Evolutionary conservation across 2,888 invertebrate genomes (phyloP), one percentile per base, ranked within the genome.

Genomic region (Reticulitermes lucifugus): DNA sequence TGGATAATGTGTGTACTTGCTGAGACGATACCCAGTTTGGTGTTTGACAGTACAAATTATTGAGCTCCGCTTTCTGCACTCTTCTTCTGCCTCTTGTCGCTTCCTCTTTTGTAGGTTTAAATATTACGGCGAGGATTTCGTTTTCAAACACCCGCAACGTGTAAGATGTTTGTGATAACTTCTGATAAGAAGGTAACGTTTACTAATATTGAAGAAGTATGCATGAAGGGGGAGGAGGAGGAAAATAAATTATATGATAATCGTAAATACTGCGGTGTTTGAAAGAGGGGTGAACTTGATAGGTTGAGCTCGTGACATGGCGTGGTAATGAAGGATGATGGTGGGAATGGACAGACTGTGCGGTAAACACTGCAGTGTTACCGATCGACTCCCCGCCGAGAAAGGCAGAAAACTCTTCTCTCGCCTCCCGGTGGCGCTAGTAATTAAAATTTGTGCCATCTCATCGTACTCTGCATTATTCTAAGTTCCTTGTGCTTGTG

Each of bases 401-500:
- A 82, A 71, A 70, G 59, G 59, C 81, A 46, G 51, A 79, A 81
- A 65, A 65, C 86, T 70, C 86, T 77, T 65, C 80, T 73, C 59
- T 84, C 87, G 79, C 86, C 87, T 85, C 86, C 86, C 86, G 85
- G 87, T 86, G 87, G 86, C 86, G 85, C 86, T 87, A 85, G 86
- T 87, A 87, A 87, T 87, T 87, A 87, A 86, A 87, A 86, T 85
- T 87, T 85, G 79, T 87, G 87, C 86, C 87, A 60, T 86, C 87
- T 87, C 87, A 87, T 86, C 86, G 65, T 81, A 41, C 80, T 73
- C 73, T 35, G 73, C 73, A 73, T 73, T 73, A 77, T 46, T 77
- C 77, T 43, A 51, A 77, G 46, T 77, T 77, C 77, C 77, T 46
- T 77, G 22, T 46, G 46, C 46, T 46, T 41, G 41, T 73, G 73